Conservation (phyloP, 1,140 invertebrate genomes). For the Euura saliciscinereae region DNA sequence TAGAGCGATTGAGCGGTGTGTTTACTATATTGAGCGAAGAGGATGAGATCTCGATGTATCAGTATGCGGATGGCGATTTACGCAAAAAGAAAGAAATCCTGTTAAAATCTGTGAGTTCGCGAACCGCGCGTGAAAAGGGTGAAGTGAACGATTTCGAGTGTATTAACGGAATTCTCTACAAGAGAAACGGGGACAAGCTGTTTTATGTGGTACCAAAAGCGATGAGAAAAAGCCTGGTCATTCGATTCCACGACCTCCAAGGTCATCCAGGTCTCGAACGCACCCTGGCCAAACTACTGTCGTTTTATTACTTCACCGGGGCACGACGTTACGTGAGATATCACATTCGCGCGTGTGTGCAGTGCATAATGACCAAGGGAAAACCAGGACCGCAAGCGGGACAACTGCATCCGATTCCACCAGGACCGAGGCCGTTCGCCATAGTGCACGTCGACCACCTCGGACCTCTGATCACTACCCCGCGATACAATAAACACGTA, state of each 20-base stretch:
- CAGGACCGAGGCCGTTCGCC: constrained; percentile 13
- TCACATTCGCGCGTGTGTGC: constrained; percentile 23
- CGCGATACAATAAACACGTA: constrained; percentile 34
- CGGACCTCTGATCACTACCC: constrained; percentile 14
- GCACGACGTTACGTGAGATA: constrained; percentile 16
- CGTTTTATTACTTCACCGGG: constrained; percentile 22
- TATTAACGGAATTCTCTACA: constrained; percentile 17
- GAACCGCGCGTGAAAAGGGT: background rate
- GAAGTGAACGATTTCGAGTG: constrained; percentile 12
- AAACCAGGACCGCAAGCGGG: constrained; percentile 15
- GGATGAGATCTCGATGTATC: constrained; percentile 18
- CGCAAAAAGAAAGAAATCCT: constrained; percentile 12
- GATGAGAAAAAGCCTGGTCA: constrained; percentile 22
- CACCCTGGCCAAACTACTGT: constrained; percentile 14
- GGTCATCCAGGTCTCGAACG: background rate
- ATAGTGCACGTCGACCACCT: constrained; percentile 15
- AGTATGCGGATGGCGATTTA: constrained; percentile 15
- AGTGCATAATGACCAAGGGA: constrained; percentile 8
- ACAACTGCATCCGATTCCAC: constrained; percentile 24
- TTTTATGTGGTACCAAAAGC: constrained; percentile 20
- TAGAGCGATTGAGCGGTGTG: background rate
- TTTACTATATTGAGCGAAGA: constrained; percentile 10
- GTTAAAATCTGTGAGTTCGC: background rate
- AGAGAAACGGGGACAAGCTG: background rate
- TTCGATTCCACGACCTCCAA: constrained; percentile 23